These are phyloP conservation scores for Pocillopora meandrina DNA, from an alignment of 92 coral and sea anemone genomes.

Conservation along the genomic window DNA sequence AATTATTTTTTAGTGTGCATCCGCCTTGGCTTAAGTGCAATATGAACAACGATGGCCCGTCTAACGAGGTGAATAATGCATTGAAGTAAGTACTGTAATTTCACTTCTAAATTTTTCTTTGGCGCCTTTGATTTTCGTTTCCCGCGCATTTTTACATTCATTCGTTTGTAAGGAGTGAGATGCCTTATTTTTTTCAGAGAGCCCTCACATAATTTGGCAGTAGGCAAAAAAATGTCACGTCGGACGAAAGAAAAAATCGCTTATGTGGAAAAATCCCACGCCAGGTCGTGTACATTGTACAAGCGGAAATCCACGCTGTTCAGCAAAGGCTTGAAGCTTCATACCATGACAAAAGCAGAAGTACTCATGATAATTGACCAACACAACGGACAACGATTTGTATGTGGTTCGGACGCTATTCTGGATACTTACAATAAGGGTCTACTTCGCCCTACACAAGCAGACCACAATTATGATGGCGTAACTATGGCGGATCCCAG, in stretches of 20 bases:
- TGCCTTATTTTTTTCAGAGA: too few species aligned
- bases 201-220: neutral
- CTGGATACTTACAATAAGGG: slow-evolving; percentile 17
- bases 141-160: too few species aligned
- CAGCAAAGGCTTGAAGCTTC: slow-evolving; percentile 14
- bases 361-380: slow-evolving; percentile 15
- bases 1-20: too few species aligned
- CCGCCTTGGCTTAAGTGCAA: too few species aligned
- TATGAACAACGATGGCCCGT: too few species aligned
- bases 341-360: slow-evolving; percentile 17
- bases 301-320: slow-evolving; percentile 16
- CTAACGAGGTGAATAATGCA: too few species aligned
- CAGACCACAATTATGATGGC: neutral
- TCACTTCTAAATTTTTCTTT: too few species aligned
- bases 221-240: slow-evolving; percentile 6
- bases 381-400: slow-evolving; percentile 12
- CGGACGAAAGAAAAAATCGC: neutral
- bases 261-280: neutral
- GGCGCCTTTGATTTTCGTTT: too few species aligned
- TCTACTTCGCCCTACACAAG: neutral
- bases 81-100: too few species aligned
- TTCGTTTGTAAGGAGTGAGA: too few species aligned
- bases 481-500: neutral
- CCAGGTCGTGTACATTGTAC: slow-evolving; percentile 18
- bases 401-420: slow-evolving; percentile 9